These are phyloP conservation scores for Achlya flavicornis DNA, from an alignment of 2,888 invertebrate species.

Conservation along the genomic window DNA sequence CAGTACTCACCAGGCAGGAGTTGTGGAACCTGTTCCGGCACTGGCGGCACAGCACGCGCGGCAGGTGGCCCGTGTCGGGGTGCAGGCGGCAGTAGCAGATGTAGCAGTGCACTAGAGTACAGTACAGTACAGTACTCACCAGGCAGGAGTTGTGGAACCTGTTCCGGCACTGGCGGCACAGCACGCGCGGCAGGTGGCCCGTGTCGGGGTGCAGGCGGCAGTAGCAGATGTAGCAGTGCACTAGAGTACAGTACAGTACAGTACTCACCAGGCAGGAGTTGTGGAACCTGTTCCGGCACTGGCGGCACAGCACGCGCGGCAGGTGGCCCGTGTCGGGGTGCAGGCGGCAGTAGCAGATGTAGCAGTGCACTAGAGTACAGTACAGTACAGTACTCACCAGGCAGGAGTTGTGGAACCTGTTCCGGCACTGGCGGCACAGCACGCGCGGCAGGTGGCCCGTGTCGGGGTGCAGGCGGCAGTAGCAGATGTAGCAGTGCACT, in stretches of 20 bases:
- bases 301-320: constrained; percentile 93
- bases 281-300: constrained; percentile 98
- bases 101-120: constrained; percentile 88
- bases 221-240: no score
- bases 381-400: constrained; percentile 85
- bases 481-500: constrained; percentile 98
- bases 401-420: constrained; percentile 97
- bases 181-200: constrained; percentile 90
- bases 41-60: constrained; percentile 92
- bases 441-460: constrained; percentile 93
- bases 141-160: constrained; percentile 97
- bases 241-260: background rate
- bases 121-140: constrained; percentile 82
- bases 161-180: constrained; percentile 96
- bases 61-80: constrained; percentile 83
- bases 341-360: constrained; percentile 92
- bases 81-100: constrained; percentile 69
- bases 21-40: constrained; percentile 98
- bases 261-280: constrained; percentile 92
- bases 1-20: constrained; percentile 91
- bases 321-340: constrained; percentile 92
- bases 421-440: constrained; percentile 94
- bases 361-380: no score
- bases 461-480: constrained; percentile 92
- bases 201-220: no score